A percentile compares a stretch with the other conserved stretches of the same genome.
phyloP scores from a whole-genome alignment of 30 jellyfish, hydroid and myxozoan genomes.

The Aurelia sp. region DNA sequence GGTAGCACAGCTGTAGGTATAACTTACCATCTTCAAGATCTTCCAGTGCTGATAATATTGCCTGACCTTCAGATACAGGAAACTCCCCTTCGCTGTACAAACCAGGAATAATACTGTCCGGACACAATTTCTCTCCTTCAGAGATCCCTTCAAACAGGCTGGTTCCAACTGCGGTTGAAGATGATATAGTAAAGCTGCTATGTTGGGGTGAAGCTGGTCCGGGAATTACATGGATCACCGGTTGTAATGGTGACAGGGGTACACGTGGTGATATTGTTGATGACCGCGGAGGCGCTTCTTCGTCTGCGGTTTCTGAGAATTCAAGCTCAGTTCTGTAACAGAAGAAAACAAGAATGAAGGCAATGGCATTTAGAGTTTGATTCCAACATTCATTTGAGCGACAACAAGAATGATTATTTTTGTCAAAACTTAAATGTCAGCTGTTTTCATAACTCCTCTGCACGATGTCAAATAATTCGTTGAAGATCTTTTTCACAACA shows the following conservation, averaged over 20 bases:
- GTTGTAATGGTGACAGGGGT: slow-evolving; percentile 38
- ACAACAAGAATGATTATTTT: too few relatives aligned
- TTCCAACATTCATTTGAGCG: too few relatives aligned
- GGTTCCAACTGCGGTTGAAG: slow-evolving; percentile 77
- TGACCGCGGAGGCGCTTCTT: slow-evolving; percentile 12
- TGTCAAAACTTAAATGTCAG: too few relatives aligned
- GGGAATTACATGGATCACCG: not conserved
- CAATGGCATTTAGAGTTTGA: too few relatives aligned
- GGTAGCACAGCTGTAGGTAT: not conserved
- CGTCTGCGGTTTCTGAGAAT: slow-evolving; percentile 1
- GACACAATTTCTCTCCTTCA: slow-evolving; percentile 84
- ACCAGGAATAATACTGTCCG: slow-evolving; percentile 67
- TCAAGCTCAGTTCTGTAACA: not conserved
- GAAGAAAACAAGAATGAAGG: not conserved
- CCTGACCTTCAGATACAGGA: slow-evolving; percentile 81
- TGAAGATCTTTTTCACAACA: too few relatives aligned
- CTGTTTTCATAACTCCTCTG: too few relatives aligned
- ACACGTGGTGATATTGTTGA: not conserved
- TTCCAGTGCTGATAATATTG: slow-evolving; percentile 17
- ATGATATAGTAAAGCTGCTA: slow-evolving; percentile 44
- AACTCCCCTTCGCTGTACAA: slow-evolving; percentile 89
- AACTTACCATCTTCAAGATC: slow-evolving; percentile 53
- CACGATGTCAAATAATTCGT: too few relatives aligned
- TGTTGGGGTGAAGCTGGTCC: slow-evolving; percentile 23
- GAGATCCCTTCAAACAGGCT: slow-evolving; percentile 87